Evolutionary conservation across 2,888 invertebrate genomes (phyloP).

Genomic region (Selenia dentaria): DNA sequence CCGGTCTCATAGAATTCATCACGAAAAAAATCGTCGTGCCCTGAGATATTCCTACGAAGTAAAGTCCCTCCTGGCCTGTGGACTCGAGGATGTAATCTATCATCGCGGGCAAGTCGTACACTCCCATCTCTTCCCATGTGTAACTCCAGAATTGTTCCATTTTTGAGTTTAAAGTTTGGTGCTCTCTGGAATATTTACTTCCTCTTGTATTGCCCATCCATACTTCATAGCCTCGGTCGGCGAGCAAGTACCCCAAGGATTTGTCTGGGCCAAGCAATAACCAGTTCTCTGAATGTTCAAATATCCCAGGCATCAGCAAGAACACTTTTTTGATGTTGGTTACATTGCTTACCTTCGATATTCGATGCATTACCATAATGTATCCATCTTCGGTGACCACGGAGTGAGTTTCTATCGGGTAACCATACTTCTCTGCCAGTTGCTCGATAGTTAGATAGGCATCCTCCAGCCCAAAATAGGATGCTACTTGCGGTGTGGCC

Average conservation of each 20-base stretch:
- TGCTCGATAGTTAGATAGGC: constrained; percentile 52
- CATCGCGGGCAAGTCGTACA: constrained; percentile 88
- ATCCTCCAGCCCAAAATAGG: constrained; percentile 42
- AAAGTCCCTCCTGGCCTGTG: constrained; percentile 79
- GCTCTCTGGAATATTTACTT: constrained; percentile 76
- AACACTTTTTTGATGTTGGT: constrained; percentile 63
- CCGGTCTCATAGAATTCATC: constrained; percentile 78
- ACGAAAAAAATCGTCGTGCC: constrained; percentile 86
- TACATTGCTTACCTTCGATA: constrained; percentile 38
- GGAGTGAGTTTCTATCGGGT: constrained; percentile 54
- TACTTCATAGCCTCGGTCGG: constrained; percentile 88
- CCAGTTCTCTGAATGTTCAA: constrained; percentile 67
- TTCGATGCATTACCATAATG: constrained; percentile 58
- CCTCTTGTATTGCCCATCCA: constrained; percentile 95
- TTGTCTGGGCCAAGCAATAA: constrained; percentile 85
- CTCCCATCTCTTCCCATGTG: constrained; percentile 90
- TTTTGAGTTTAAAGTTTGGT: constrained; percentile 47
- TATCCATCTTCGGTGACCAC: constrained; percentile 64
- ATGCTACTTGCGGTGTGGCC: neutral
- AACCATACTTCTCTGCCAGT: constrained; percentile 52
- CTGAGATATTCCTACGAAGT: constrained; percentile 89
- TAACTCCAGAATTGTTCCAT: constrained; percentile 63
- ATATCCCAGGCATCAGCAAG: constrained; percentile 92
- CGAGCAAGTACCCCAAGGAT: constrained; percentile 86
- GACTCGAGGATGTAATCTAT: constrained; percentile 84